phyloP scores from a whole-genome alignment of 2,113 vertebrate genomes.

The Nansenia antarctica region DNA sequence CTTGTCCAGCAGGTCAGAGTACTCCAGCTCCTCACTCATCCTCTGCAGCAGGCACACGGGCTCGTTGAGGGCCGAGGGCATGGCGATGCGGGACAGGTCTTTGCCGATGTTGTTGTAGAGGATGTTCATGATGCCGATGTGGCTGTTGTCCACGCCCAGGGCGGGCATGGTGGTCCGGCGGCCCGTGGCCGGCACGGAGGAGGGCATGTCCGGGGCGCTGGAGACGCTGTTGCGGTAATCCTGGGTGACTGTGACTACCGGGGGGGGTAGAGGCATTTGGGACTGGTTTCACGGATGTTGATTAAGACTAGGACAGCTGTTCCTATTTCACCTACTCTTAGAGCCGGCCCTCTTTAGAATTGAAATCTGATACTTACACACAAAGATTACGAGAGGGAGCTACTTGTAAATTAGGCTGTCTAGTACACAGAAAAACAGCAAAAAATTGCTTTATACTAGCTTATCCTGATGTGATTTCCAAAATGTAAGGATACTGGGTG shows the following conservation, averaged over 20 bases:
- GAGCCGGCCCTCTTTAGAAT: too few relatives aligned
- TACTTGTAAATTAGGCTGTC: too few relatives aligned
- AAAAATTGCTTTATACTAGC: too few relatives aligned
- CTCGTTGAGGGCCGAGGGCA: conserved; percentile 89
- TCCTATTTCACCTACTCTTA: too few relatives aligned
- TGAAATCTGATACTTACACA: too few relatives aligned
- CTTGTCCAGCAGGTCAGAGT: conserved; percentile 82
- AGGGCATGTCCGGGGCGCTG: conserved; percentile 32
- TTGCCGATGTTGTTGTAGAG: conserved; percentile 94
- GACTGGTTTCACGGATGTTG: too few relatives aligned
- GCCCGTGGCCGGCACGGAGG: conserved; percentile 42
- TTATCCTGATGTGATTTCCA: too few relatives aligned
- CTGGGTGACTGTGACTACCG: conserved; percentile 53
- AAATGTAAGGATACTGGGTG: too few relatives aligned
- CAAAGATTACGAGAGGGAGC: too few relatives aligned
- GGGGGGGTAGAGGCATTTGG: neutral
- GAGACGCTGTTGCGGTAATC: conserved; percentile 68
- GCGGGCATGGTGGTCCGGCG: conserved; percentile 80
- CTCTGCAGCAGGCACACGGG: conserved; percentile 86
- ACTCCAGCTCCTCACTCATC: conserved; percentile 89
- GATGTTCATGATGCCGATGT: conserved; percentile 89
- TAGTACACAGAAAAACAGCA: too few relatives aligned
- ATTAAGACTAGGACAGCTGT: too few relatives aligned
- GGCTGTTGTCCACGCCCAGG: conserved; percentile 73
- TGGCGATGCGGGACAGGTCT: conserved; percentile 89